phyloP scores from a whole-genome alignment of 2,797 vertebrate genomes.

The Myotis planiceps region DNA sequence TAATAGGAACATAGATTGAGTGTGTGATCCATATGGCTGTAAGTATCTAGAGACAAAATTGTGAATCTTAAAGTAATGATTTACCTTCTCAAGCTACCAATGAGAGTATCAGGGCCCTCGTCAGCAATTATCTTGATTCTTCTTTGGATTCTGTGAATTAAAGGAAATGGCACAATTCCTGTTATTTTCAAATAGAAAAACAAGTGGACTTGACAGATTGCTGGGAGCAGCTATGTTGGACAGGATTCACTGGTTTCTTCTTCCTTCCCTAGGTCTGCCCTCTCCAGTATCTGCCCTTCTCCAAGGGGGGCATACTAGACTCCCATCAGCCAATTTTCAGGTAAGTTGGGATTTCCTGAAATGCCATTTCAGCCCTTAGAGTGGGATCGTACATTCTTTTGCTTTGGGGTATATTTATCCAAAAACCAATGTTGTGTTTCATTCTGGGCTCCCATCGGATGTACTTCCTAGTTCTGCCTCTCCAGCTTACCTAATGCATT shows the following conservation, averaged over 20 bases:
- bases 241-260: neutral
- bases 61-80: neutral
- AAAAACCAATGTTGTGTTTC: neutral
- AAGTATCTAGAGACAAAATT: neutral
- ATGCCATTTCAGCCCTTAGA: neutral
- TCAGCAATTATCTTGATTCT: neutral
- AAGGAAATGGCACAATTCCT: neutral
- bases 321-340: slow-evolving; percentile 30
- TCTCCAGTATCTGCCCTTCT: neutral
- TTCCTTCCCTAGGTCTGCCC: slow-evolving; percentile 17
- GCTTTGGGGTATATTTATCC: neutral
- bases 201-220: neutral
- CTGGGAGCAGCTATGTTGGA: neutral
- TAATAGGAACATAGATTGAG: neutral
- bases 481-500: neutral
- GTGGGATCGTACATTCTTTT: neutral
- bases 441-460: neutral
- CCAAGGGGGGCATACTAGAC: neutral
- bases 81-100: neutral
- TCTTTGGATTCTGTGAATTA: neutral
- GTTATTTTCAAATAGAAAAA: slow-evolving; percentile 32
- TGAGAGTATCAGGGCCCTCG: neutral
- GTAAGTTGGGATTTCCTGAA: slow-evolving; percentile 59
- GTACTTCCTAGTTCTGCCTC: neutral
- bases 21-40: neutral